Base-by-base conservation (phyloP, 2,888 invertebrate species). In the Heteromurus nitidus region DNA sequence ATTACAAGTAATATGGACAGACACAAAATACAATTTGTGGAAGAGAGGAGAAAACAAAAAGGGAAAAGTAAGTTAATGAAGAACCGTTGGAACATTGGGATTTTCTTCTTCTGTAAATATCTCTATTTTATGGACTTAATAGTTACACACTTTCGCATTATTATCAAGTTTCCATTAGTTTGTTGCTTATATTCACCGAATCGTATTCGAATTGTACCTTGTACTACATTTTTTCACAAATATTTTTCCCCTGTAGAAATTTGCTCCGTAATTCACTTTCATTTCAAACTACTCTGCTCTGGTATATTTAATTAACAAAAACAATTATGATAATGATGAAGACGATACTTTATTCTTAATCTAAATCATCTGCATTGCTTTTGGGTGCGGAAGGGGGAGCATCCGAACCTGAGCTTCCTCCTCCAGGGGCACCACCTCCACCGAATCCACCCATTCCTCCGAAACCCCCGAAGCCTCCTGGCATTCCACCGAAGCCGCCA, bases 321-420 rank as follows among this genome's bases (percentile, higher is more conserved):
- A 13, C n/a, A 50, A 50, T 50, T 50, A 18, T 50, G 3, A 36
- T 9, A 36, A 5, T 36, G 36, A 36, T 13, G 5, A 13, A 36
- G 36, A n/a, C n/a, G n/a, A n/a, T n/a, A n/a, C n/a, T 24, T 7
- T 62, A n/a, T 65, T 47, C 22, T 76, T 77, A 84, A 36, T 84
- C 84, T 22, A 84, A 72, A 62, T 84, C 84, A 69, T 84, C 84
- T 13, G 72, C 68, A 18, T 58, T 74, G 28, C 68, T 80, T 65
- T 72, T 82, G 31, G 76, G 80, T 26, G 73, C 20, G 22, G 55
- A 36, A n/a, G 58, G n/a, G n/a, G 36, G 36, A 36, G 36, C 9
- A 36, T 36, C 36, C 36, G 36, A 9, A 2, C 80, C 42, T 22
- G 77, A 74, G n/a, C 60, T 28, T 64, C 36, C 36, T 18, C 36